Base-by-base conservation (phyloP, 1,140 invertebrate species). In the Heliothis subflexa region DNA sequence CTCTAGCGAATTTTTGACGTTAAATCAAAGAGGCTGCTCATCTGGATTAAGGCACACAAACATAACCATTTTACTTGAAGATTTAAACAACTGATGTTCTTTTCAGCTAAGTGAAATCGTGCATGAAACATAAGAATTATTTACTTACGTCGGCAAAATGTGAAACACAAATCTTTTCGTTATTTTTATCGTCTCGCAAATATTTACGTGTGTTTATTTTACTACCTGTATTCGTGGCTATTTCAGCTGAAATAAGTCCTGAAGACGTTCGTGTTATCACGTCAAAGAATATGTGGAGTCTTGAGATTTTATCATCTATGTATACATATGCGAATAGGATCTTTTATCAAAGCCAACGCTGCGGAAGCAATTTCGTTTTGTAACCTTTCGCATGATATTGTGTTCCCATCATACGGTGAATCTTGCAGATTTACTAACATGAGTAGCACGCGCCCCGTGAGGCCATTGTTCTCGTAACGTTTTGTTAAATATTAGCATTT, bases 291-390 rank as follows among this genome's bases (percentile, higher is more conserved):
- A 49, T 68, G 11, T 50, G 47, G 18, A 52, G 9, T 73, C 40
- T 59, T 12, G 14, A 54, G 55, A 45, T 73, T 73, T 59, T 73
- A 73, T 61, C 61, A 73, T 73, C 50, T 73, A 73, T 73, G 25
- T 71, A 11, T 40, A 49, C 33, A 47, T 54, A 21, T 49, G 71
- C 54, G 71, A 55, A 73, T 55, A 45, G 70, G 76, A 66, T 81
- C 64, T 81, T 82, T 84, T 74, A 83, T 83, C 78, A 82, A 81
- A 73, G 52, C 59, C 75, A 78, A 82, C 72, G 40, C 79, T 45
- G 59, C 83, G 78, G 79, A 81, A 85, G 81, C 86, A 86, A 87
- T 88, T 87, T 86, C 76, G 74, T 85, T 87, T 84, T 78, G 82
- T 83, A 82, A 84, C 83, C 80, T 78, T 77, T 83, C 72, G 76